Evolutionary conservation across 2,797 vertebrate species (phyloP).

Genomic region (Esox masquinongy): DNA sequence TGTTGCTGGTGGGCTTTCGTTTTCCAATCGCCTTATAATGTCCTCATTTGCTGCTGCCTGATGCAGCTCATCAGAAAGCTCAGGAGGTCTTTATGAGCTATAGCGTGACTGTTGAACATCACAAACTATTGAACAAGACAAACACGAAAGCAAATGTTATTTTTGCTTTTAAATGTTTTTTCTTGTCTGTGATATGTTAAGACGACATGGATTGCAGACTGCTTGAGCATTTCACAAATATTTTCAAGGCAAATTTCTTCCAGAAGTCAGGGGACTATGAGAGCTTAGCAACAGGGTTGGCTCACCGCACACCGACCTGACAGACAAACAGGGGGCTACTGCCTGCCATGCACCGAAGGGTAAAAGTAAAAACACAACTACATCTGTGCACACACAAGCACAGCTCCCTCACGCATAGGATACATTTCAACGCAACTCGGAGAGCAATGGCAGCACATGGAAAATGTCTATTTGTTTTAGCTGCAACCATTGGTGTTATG

Average conservation of each 20-base stretch:
- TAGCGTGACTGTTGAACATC: slow-evolving; percentile 9
- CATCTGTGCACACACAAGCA: slow-evolving; percentile 30
- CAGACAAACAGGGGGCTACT: slow-evolving; percentile 25
- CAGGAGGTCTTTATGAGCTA: slow-evolving; percentile 1
- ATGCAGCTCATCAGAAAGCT: slow-evolving; percentile 5
- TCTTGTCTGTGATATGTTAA: background rate
- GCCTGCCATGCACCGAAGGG: slow-evolving; percentile 23
- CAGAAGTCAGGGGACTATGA: slow-evolving; percentile 11
- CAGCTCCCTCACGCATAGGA: slow-evolving; percentile 58
- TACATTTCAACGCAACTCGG: slow-evolving; percentile 53
- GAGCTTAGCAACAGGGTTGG: slow-evolving; percentile 22
- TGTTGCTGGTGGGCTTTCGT: slow-evolving; percentile 44
- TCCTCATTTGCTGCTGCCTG: slow-evolving; percentile 13
- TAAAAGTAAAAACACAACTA: slow-evolving; percentile 61
- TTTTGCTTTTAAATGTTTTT: background rate
- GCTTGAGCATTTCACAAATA: background rate
- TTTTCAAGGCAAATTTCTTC: slow-evolving; percentile 24
- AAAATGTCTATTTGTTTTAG: slow-evolving; percentile 73
- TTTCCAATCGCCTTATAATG: slow-evolving; percentile 42
- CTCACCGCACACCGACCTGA: background rate
- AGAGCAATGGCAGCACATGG: slow-evolving; percentile 57
- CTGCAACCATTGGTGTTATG: slow-evolving; percentile 55
- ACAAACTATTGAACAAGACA: background rate
- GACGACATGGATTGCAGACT: background rate
- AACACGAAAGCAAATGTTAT: background rate